These are phyloP conservation scores for Alaudala cheleensis DNA, from an alignment of 2,113 vertebrate genomes.

Conservation along the genomic window DNA sequence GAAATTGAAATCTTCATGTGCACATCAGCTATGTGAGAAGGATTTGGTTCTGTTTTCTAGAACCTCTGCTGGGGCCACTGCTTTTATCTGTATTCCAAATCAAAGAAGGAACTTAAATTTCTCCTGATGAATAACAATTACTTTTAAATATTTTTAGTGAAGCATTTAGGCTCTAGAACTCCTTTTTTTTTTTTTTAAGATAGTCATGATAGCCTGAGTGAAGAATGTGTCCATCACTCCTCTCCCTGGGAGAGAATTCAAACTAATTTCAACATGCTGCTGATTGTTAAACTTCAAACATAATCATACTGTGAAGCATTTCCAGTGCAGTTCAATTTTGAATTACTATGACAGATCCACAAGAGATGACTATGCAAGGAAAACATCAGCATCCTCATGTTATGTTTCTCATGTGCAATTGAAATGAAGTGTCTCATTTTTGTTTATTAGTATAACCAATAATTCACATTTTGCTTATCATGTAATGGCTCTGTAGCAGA, in stretches of 20 bases:
- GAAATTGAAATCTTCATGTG: not conserved
- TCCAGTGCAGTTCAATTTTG: not conserved
- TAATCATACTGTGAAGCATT: not conserved
- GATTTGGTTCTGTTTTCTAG: not conserved
- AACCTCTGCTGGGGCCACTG: not conserved
- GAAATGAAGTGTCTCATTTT: not conserved
- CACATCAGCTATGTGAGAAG: not conserved
- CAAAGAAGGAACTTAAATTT: not conserved
- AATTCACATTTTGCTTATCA: not conserved
- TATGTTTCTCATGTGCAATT: not conserved
- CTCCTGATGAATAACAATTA: not conserved
- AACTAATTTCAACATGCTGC: not conserved
- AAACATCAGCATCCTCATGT: not conserved
- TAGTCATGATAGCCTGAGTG: not conserved
- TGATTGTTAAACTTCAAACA: not conserved
- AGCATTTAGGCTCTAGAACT: not conserved
- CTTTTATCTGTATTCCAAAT: not conserved
- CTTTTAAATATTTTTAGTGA: not conserved
- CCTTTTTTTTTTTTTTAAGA: not conserved
- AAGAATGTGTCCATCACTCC: not conserved
- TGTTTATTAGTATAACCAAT: not conserved
- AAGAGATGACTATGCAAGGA: not conserved
- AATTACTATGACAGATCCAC: not conserved
- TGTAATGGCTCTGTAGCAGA: not conserved
- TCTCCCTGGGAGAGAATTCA: not conserved